Conservation (phyloP, 2,113 vertebrate genomes). For the Podarcis raffonei region DNA sequence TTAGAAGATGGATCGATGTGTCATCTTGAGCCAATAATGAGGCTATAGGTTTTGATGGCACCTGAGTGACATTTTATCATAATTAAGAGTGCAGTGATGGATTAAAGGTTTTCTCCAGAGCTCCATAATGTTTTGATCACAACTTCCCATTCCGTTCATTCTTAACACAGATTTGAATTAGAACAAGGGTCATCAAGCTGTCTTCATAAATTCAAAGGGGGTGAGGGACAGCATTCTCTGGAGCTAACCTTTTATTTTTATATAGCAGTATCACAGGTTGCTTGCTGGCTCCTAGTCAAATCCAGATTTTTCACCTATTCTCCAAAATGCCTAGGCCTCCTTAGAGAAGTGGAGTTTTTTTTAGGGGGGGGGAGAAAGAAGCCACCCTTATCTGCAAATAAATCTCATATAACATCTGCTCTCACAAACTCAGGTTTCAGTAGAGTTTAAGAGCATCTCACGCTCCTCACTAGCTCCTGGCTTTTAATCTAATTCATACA, state of each 20-base stretch:
- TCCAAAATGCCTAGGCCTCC: neutral
- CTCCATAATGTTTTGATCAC: neutral
- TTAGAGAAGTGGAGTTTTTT: neutral
- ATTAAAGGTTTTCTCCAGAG: neutral
- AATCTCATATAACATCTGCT: neutral
- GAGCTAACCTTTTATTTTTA: neutral
- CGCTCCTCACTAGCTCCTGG: neutral
- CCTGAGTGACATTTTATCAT: neutral
- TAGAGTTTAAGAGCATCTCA: neutral
- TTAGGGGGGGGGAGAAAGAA: neutral
- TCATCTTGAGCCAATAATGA: neutral
- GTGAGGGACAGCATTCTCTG: neutral
- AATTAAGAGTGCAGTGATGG: neutral
- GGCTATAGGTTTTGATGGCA: neutral
- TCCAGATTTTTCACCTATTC: neutral
- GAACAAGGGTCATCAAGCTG: neutral
- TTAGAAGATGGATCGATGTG: neutral
- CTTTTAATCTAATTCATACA: neutral
- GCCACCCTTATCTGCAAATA: neutral
- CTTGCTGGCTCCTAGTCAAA: neutral
- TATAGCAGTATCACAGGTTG: neutral
- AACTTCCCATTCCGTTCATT: neutral
- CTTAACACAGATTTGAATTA: neutral
- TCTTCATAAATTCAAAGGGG: neutral
- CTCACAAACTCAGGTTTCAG: neutral